These are phyloP conservation scores for Heterodera filipjevi DNA, from an alignment of 2,888 invertebrate genomes.

Conservation along the genomic window DNA sequence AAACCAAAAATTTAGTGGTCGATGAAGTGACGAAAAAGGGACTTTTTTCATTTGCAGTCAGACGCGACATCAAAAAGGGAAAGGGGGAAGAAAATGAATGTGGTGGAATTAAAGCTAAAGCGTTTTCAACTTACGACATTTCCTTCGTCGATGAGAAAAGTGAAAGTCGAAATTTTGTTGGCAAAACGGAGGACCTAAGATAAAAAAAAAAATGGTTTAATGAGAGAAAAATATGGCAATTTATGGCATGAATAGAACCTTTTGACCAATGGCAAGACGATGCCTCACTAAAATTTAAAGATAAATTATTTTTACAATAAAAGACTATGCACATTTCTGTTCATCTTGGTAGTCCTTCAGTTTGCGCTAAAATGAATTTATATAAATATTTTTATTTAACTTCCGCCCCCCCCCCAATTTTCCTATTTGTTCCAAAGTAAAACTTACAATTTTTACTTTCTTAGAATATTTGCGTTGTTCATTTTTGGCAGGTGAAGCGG, in stretches of 20 bases:
- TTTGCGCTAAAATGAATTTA: not conserved
- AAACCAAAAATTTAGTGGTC: slow-evolving; percentile 15
- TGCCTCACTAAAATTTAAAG: slow-evolving; percentile 15
- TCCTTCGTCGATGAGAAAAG: slow-evolving; percentile 23
- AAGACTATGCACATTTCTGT: slow-evolving; percentile 16
- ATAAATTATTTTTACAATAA: not conserved
- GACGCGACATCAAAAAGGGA: not conserved
- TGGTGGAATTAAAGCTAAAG: not conserved
- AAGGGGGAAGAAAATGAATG: no score
- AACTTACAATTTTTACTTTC: not conserved
- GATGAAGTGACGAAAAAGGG: not conserved
- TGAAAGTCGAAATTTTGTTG: not conserved
- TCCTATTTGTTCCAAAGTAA: not conserved
- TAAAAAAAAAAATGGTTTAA: not conserved
- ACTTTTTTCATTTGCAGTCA: not conserved
- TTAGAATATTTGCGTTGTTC: slow-evolving; percentile 5
- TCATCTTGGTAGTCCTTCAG: not conserved
- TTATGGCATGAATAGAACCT: not conserved
- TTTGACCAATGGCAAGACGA: not conserved
- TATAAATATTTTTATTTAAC: not conserved
- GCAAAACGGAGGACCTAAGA: not conserved
- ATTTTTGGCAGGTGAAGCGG: not conserved
- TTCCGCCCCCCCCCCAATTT: not conserved
- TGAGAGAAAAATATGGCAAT: not conserved
- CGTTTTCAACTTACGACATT: not conserved